Percentiles rank a stretch among this genome's conserved stretches.
Evolutionary conservation across 2,888 invertebrate genomes (phyloP).

Genomic region (Eilema sororculum): DNA sequence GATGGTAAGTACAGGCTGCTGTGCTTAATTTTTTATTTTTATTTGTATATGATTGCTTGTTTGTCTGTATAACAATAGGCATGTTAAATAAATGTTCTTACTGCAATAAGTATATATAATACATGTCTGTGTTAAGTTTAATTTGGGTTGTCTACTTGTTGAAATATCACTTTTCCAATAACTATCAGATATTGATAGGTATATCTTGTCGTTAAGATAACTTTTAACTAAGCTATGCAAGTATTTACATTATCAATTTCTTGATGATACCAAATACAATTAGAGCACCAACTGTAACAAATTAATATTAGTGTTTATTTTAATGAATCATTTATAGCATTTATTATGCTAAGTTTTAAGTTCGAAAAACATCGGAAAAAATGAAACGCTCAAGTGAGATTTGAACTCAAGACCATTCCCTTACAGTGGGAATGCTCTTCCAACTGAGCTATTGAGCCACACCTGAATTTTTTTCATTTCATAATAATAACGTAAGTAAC

Average conservation of each 20-base stretch:
- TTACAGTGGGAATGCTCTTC: too few species aligned
- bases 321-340: too few species aligned
- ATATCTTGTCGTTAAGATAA: background rate
- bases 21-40: constrained; percentile 37
- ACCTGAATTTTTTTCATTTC: too few species aligned
- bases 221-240: background rate
- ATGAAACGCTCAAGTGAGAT: too few species aligned
- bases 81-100: constrained; percentile 38
- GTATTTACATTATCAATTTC: background rate
- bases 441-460: too few species aligned
- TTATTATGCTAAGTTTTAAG: too few species aligned
- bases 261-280: background rate
- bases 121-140: background rate
- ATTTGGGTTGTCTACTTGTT: background rate
- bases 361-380: too few species aligned
- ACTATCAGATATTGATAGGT: background rate
- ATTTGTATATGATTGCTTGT: constrained; percentile 37
- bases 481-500: too few species aligned
- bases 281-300: background rate
- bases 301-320: too few species aligned
- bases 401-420: too few species aligned
- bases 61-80: constrained; percentile 34
- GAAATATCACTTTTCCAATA: background rate
- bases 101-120: background rate
- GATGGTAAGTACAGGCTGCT: constrained; percentile 75